Conservation (phyloP, 2,888 invertebrate genomes). For the Caenorhabditis drosophilae region DNA sequence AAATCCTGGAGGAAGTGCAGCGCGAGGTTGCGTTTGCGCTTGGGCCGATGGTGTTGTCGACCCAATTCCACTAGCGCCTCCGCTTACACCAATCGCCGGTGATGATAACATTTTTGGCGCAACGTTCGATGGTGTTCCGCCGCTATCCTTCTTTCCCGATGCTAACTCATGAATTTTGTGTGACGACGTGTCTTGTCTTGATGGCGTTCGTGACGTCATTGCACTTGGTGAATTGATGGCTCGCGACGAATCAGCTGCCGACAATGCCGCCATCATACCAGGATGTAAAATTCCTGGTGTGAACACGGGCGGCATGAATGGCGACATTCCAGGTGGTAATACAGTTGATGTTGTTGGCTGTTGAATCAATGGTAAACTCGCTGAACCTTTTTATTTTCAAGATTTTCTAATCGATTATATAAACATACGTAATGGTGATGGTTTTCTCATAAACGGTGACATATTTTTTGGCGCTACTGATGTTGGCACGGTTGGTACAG, state of each 20-base stretch:
- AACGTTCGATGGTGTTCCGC: neutral
- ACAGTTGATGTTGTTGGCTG: conserved; percentile 1
- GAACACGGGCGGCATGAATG: conserved; percentile 15
- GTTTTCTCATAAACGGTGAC: too few relatives aligned
- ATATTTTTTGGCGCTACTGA: too few relatives aligned
- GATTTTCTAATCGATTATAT: neutral
- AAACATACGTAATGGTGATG: too few relatives aligned
- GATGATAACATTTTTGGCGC: neutral
- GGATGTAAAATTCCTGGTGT: conserved; percentile 18
- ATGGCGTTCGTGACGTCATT: conserved; percentile 14
- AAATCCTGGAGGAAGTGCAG: too few relatives aligned
- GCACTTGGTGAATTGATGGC: neutral
- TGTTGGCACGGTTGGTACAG: too few relatives aligned
- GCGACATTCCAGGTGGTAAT: conserved; percentile 15
- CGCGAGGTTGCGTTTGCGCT: too few relatives aligned
- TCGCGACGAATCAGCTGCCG: neutral
- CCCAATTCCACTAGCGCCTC: too few relatives aligned
- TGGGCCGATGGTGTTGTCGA: too few relatives aligned
- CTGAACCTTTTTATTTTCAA: neutral
- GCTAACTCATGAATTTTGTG: conserved; percentile 40
- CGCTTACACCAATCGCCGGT: too few relatives aligned
- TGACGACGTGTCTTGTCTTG: conserved; percentile 15
- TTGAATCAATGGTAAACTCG: conserved; percentile 2
- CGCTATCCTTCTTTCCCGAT: conserved; percentile 11
- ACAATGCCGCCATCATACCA: conserved; percentile 8